These are phyloP conservation scores for Malurus alboscapulatus DNA, from an alignment of 2,113 vertebrate genomes.

Conservation along the genomic window DNA sequence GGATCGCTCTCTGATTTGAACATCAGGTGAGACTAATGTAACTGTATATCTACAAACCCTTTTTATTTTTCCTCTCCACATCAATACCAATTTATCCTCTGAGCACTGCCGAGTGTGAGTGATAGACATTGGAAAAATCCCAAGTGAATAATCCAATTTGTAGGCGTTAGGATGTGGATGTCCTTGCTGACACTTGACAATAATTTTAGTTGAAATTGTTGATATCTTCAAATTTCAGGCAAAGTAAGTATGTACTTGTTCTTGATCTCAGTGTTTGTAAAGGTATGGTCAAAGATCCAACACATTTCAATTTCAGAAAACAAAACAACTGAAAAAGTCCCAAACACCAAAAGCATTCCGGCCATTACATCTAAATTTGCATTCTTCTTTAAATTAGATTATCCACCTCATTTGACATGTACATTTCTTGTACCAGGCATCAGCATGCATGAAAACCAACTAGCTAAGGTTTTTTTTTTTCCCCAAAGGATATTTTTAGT, in stretches of 20 bases:
- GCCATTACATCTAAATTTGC: rapidly evolving
- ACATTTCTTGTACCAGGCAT: not conserved
- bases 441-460: not conserved
- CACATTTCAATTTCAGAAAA: not conserved
- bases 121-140: not conserved
- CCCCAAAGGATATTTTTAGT: not conserved
- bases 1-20: not conserved
- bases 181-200: not conserved
- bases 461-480: not conserved
- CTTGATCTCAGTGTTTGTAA: not conserved
- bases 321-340: not conserved
- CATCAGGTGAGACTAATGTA: not conserved
- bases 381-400: not conserved
- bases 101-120: not conserved
- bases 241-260: not conserved
- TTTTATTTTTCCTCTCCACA: not conserved
- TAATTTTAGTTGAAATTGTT: not conserved
- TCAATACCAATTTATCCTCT: not conserved
- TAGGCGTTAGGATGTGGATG: not conserved
- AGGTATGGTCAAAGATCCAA: not conserved
- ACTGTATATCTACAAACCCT: not conserved
- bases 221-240: not conserved
- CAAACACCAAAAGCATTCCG: not conserved
- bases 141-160: not conserved
- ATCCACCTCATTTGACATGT: not conserved